Conservation (phyloP, 2,113 vertebrate species). For the Mormyrus lacerda region DNA sequence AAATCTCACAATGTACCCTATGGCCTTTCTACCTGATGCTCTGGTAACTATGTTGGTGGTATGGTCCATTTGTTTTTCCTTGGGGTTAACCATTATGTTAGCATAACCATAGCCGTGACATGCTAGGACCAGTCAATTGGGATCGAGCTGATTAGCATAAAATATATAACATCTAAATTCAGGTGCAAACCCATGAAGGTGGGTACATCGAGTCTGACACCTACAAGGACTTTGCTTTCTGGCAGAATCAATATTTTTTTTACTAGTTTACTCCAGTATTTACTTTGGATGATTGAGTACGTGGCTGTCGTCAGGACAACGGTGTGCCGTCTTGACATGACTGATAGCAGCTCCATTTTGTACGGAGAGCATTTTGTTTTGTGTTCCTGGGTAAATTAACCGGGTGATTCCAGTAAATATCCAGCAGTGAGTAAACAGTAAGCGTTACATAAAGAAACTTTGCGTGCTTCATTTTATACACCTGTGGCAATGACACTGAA, state of each 20-base stretch:
- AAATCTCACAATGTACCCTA: background rate
- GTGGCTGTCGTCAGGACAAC: background rate
- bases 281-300: background rate
- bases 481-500: background rate
- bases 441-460: background rate
- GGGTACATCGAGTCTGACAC: background rate
- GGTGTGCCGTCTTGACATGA: background rate
- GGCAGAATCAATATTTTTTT: background rate
- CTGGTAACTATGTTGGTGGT: background rate
- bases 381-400: background rate
- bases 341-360: background rate
- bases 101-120: background rate
- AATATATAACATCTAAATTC: background rate
- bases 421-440: background rate
- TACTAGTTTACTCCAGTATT: background rate
- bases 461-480: background rate
- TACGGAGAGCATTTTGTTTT: too few species aligned
- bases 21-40: background rate
- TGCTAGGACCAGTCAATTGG: background rate
- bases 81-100: background rate
- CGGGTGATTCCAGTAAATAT: background rate
- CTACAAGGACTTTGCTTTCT: background rate
- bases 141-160: background rate
- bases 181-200: background rate
- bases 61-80: background rate